Conservation (phyloP, 2,797 vertebrate species). For the Orientallactaga sibirica region DNA sequence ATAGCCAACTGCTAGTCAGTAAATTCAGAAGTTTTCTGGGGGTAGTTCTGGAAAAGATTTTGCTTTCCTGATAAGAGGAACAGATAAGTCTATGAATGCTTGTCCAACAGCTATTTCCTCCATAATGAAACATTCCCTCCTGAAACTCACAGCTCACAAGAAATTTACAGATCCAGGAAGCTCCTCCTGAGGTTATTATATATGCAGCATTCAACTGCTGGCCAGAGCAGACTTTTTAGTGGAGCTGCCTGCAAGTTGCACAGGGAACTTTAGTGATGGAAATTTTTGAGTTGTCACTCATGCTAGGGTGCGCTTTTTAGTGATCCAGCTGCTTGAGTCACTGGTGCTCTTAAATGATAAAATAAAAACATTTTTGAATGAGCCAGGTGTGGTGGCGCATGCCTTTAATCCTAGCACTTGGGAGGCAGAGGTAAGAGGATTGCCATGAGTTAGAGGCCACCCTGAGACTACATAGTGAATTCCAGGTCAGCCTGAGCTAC, state of each 20-base stretch:
- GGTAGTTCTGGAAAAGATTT: neutral
- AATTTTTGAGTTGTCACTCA: no score
- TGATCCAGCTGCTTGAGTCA: no score
- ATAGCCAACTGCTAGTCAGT: no score
- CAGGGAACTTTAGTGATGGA: neutral
- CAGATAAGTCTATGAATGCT: neutral
- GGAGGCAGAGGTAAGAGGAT: no score
- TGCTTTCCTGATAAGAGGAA: neutral
- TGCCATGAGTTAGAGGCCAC: no score
- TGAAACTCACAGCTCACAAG: neutral
- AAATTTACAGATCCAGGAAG: neutral
- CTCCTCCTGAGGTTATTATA: neutral
- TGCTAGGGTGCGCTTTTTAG: neutral
- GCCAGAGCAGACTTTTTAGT: neutral
- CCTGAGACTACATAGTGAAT: no score
- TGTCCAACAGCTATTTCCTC: neutral
- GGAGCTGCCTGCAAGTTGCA: neutral
- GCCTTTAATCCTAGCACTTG: no score
- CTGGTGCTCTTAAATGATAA: no score
- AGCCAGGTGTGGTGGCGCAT: no score
- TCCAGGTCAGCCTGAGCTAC: no score
- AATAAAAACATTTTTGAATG: no score
- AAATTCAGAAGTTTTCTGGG: neutral
- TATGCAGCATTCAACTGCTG: neutral
- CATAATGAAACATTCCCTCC: neutral